phyloP scores from a whole-genome alignment of 2,888 invertebrate species.

The Acanthopleura granulata region DNA sequence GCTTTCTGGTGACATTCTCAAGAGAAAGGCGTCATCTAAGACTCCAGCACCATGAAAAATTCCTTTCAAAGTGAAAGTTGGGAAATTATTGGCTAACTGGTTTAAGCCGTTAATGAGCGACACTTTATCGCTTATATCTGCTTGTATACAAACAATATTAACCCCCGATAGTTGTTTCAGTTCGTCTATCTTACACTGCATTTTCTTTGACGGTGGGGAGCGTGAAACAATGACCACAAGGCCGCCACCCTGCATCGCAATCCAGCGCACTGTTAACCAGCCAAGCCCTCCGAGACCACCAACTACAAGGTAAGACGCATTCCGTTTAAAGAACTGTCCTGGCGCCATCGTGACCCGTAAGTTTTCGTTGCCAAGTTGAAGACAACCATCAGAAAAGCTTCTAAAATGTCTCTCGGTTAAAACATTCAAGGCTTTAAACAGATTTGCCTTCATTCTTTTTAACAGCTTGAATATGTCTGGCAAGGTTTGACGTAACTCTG shows the following conservation, averaged over 20 bases:
- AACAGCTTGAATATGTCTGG: too few relatives aligned
- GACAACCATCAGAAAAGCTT: too few relatives aligned
- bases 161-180: background rate
- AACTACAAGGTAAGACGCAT: slow-evolving; percentile 43
- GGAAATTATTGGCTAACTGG: background rate
- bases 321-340: slow-evolving; percentile 30
- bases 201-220: slow-evolving; percentile 28
- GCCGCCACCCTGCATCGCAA: slow-evolving; percentile 41
- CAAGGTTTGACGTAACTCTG: too few relatives aligned
- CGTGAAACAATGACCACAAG: slow-evolving; percentile 40
- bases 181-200: background rate
- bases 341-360: too few relatives aligned
- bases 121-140: background rate
- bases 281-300: slow-evolving; percentile 53
- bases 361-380: too few relatives aligned
- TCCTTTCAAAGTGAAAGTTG: slow-evolving; percentile 36
- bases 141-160: background rate
- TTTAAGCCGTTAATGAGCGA: slow-evolving; percentile 25
- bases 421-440: too few relatives aligned
- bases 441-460: too few relatives aligned
- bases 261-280: slow-evolving; percentile 41
- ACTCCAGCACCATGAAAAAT: slow-evolving; percentile 52
- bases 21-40: slow-evolving; percentile 33
- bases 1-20: slow-evolving; percentile 33
- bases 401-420: too few relatives aligned